Conservation (phyloP, 1,140 invertebrate species). For the Ptiloglossa arizonensis region DNA sequence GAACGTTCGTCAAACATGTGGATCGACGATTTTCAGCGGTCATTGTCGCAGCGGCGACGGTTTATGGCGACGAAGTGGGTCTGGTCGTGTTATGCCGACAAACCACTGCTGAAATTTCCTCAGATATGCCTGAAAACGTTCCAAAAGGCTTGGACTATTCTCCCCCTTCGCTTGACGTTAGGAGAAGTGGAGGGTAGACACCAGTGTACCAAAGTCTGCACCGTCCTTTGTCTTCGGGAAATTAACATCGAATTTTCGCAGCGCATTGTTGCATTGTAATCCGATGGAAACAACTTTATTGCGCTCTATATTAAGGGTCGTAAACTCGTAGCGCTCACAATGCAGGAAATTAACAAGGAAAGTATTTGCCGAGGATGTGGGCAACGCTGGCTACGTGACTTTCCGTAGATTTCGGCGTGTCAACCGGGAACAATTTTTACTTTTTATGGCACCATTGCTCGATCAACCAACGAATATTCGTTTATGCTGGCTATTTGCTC, state of each 20-base stretch:
- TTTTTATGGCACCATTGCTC: conserved; percentile 53
- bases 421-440: conserved; percentile 41
- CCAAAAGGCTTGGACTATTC: neutral
- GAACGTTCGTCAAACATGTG: conserved; percentile 42
- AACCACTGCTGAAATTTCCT: neutral
- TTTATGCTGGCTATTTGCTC: neutral
- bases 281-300: neutral
- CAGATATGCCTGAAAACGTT: rapidly evolving
- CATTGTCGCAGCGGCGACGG: conserved; percentile 1
- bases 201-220: no score
- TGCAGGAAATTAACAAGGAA: neutral
- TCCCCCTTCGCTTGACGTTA: neutral
- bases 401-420: no score
- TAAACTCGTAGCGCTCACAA: neutral
- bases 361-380: neutral
- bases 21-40: conserved; percentile 11
- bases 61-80: neutral
- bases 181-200: no score
- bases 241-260: neutral
- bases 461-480: conserved; percentile 33
- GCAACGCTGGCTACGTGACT: no score
- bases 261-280: neutral
- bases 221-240: neutral
- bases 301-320: neutral
- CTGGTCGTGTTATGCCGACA: conserved; percentile 14